These are phyloP conservation scores for Gallinago stenura DNA, from an alignment of 2,797 vertebrate genomes.

Conservation along the genomic window DNA sequence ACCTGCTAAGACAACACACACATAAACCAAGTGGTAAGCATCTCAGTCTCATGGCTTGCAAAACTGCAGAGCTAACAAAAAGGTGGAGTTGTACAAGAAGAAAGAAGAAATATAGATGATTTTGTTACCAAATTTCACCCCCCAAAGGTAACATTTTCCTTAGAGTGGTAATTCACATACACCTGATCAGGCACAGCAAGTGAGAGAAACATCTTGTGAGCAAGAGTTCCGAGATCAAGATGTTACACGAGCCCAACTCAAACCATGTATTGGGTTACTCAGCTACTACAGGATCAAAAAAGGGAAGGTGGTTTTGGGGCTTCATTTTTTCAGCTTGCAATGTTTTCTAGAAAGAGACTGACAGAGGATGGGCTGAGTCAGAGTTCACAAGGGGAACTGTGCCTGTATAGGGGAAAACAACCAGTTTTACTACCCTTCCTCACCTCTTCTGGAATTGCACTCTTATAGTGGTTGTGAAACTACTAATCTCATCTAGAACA, in stretches of 20 bases:
- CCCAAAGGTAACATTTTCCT: neutral
- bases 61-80: neutral
- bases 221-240: neutral
- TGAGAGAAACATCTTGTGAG: neutral
- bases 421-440: neutral
- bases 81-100: neutral
- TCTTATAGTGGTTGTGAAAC: accelerated
- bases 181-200: neutral
- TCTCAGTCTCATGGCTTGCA: neutral
- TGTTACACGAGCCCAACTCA: neutral
- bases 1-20: neutral
- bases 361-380: neutral
- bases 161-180: accelerated
- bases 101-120: accelerated
- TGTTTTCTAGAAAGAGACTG: neutral
- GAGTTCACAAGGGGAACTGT: accelerated
- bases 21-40: neutral
- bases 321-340: neutral
- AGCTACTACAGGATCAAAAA: neutral
- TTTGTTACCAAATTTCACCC: neutral
- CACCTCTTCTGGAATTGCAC: neutral
- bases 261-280: accelerated
- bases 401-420: neutral
- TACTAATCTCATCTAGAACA: neutral
- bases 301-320: accelerated